Evolutionary conservation across 2,888 invertebrate genomes (phyloP), one percentile per base, ranked within the genome.

Genomic region (Frankliniella intonsa): DNA sequence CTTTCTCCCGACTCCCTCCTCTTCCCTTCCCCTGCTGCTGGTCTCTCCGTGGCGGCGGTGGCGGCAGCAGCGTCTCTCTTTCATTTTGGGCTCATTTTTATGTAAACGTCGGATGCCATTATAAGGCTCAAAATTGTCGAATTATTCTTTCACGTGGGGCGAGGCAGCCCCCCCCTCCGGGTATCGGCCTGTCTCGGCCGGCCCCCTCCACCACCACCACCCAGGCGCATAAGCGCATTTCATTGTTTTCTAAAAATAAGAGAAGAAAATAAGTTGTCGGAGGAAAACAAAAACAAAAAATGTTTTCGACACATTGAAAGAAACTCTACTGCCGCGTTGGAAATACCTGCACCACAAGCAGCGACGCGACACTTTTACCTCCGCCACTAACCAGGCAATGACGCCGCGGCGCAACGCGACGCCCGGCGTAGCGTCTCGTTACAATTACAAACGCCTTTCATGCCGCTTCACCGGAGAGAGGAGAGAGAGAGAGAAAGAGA

Each of bases 111-210:
- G 69, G 69, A 76, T 25, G 69, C 69, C 69, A 11, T 76, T 76
- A 38, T 38, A 22, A 22, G 69, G 22, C 69, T 22, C 69, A 76
- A 76, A 22, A 76, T 22, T 76, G 69, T 76, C 69, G 69, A 76
- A 76, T 76, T 76, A 76, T 76, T 76, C 69, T 62, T 17, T n/a
- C 62, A 62, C 62, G 62, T 62, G 62, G 62, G 14, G 17, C 22
- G 65, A 17, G n/a, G n/a, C 1, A 3, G 65, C n/a, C n/a, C 9
- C n/a, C 65, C 65, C 19, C 65, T n/a, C n/a, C 65, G 10, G 11
- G 14, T 19, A 11, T n/a, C 65, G 65, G 9, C 17, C 3, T 19
- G 1, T 2, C 65, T 8, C 12, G 14, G 55, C 11, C 62, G 62
- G 7, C 69, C n/a, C 69, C 22, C 7, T 9, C 65, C 69, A 9